These are phyloP conservation scores for Acrobeloides nanus DNA, from an alignment of 2,888 invertebrate species.

Conservation along the genomic window DNA sequence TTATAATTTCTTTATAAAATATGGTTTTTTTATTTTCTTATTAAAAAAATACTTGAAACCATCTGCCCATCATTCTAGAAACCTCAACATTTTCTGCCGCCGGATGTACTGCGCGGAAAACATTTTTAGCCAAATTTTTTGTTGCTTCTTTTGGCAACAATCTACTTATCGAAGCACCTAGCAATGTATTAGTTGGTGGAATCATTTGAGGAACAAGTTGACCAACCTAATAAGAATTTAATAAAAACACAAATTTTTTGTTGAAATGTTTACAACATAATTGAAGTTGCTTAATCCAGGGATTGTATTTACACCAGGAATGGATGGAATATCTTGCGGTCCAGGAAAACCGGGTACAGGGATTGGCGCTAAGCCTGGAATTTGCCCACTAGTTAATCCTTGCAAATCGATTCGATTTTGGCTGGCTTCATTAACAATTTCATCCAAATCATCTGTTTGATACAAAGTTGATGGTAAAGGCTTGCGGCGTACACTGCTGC, in stretches of 20 bases:
- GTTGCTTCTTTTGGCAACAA: slow-evolving; percentile 53
- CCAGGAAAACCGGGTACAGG: slow-evolving; percentile 32
- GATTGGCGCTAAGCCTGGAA: slow-evolving; percentile 53
- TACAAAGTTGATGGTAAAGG: slow-evolving; percentile 21
- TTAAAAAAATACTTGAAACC: slow-evolving; percentile 49
- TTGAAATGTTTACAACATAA: slow-evolving; percentile 36
- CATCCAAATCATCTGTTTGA: slow-evolving; percentile 45
- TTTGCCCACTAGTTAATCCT: slow-evolving; percentile 38
- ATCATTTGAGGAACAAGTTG: slow-evolving; percentile 54
- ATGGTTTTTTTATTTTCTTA: not conserved
- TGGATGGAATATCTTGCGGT: slow-evolving; percentile 49
- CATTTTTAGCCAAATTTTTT: slow-evolving; percentile 53
- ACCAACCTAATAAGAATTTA: slow-evolving; percentile 37
- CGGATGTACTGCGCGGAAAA: slow-evolving; percentile 51
- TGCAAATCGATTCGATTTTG: slow-evolving; percentile 49
- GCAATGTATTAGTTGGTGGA: slow-evolving; percentile 53
- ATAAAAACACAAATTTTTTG: not conserved
- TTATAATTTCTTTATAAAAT: not conserved
- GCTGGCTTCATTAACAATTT: slow-evolving; percentile 40
- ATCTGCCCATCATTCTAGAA: slow-evolving; percentile 54
- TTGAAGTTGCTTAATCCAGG: slow-evolving; percentile 54
- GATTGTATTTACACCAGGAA: slow-evolving; percentile 54
- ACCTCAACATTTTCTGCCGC: slow-evolving; percentile 53
- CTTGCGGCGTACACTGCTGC: slow-evolving; percentile 21
- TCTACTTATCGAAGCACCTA: slow-evolving; percentile 52